Percentiles rank a stretch among this genome's conserved stretches.
These are phyloP conservation scores for Amphiduros pacificus DNA, from an alignment of 2,888 invertebrate species.

Conservation along the genomic window DNA sequence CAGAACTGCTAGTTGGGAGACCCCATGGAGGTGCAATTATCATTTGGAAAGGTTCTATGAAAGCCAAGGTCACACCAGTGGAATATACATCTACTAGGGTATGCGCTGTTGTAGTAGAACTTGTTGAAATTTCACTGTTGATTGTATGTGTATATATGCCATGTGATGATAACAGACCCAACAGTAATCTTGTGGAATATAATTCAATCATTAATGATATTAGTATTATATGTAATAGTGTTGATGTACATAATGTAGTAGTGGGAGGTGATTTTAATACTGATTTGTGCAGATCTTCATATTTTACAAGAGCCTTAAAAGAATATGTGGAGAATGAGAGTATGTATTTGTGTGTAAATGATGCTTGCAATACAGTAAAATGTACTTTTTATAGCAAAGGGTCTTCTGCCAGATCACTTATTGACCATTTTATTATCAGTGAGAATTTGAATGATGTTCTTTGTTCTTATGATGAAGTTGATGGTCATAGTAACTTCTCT, in stretches of 20 bases:
- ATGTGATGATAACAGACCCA: constrained; percentile 1
- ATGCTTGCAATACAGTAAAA: not conserved
- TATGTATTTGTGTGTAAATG: not conserved
- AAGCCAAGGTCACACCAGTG: not conserved
- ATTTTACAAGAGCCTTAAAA: not conserved
- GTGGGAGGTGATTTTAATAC: not conserved
- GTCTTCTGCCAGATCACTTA: not conserved
- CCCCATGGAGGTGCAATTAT: not conserved
- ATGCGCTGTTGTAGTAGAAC: not conserved
- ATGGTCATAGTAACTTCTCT: not conserved
- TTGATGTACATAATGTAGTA: not conserved
- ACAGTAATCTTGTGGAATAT: constrained; percentile 1
- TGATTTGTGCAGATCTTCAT: not conserved
- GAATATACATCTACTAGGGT: not conserved
- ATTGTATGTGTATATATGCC: constrained; percentile 1
- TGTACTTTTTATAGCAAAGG: not conserved
- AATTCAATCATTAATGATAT: not conserved
- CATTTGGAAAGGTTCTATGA: not conserved
- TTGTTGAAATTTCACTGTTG: not conserved
- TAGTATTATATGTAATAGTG: not conserved
- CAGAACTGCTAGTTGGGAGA: not conserved
- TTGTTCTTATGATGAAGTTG: not conserved
- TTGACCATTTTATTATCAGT: constrained; percentile 1
- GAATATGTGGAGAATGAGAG: too few relatives aligned
- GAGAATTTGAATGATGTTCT: not conserved